A percentile compares a stretch with the other conserved stretches of the same genome.
These are phyloP conservation scores for Eustalomyia histrio DNA, from an alignment of 2,888 invertebrate species.

Conservation along the genomic window DNA sequence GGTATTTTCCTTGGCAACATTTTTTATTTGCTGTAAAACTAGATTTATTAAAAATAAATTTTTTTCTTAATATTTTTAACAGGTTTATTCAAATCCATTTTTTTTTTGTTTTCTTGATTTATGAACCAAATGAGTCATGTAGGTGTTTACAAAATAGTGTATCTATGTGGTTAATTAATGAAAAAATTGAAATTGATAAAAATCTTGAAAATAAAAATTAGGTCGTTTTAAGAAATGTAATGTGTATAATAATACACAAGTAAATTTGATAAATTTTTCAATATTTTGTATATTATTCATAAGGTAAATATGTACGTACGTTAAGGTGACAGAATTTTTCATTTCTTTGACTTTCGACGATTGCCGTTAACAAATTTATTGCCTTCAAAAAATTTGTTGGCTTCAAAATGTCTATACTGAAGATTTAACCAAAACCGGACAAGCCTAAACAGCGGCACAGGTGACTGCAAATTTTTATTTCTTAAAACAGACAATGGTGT, in stretches of 20 bases:
- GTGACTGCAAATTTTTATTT: too few relatives aligned
- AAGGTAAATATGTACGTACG: neutral
- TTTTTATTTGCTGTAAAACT: neutral
- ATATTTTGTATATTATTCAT: conserved; percentile 27
- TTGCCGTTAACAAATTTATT: too few relatives aligned
- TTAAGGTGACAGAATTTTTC: too few relatives aligned
- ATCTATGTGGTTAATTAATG: neutral
- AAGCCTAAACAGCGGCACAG: too few relatives aligned
- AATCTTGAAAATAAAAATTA: neutral
- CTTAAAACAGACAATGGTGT: too few relatives aligned
- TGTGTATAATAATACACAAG: conserved; percentile 4
- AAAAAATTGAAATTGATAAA: neutral
- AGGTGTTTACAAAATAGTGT: conserved; percentile 1
- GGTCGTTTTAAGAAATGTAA: neutral
- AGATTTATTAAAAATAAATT: neutral
- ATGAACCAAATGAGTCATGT: neutral
- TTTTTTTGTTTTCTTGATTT: neutral
- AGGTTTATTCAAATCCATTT: neutral
- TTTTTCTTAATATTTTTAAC: neutral
- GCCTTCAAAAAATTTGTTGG: too few relatives aligned
- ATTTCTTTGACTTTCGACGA: too few relatives aligned
- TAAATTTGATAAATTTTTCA: conserved; percentile 19
- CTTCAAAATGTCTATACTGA: too few relatives aligned
- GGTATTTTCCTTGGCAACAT: neutral
- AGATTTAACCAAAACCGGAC: too few relatives aligned